phyloP scores from a whole-genome alignment of 2,888 invertebrate genomes.

The Saturnia japonica region DNA sequence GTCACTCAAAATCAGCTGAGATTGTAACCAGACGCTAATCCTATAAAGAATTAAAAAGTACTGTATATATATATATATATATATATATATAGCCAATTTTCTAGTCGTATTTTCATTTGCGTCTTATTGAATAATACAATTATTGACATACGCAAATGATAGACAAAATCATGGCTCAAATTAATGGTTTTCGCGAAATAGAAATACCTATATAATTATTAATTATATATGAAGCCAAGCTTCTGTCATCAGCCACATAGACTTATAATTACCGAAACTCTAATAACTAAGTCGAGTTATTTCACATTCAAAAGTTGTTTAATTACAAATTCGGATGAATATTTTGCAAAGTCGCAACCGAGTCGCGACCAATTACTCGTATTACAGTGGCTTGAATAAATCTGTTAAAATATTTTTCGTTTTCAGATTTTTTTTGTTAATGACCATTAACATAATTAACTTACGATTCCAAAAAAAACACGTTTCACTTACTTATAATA shows the following conservation, averaged over 20 bases:
- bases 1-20: no score
- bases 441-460: no score
- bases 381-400: conserved; percentile 18
- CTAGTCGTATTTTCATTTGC: neutral
- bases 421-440: no score
- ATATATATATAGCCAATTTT: neutral
- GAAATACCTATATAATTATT: conserved; percentile 19
- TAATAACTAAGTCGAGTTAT: conserved; percentile 28
- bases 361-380: conserved; percentile 14
- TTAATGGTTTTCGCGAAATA: conserved; percentile 5
- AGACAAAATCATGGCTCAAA: neutral
- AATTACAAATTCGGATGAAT: conserved; percentile 32
- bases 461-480: no score
- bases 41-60: no score
- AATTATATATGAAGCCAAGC: conserved; percentile 19
- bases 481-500: no score
- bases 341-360: conserved; percentile 22
- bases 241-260: conserved; percentile 26
- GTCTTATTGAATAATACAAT: neutral
- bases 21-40: no score
- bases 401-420: neutral
- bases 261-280: conserved; percentile 28
- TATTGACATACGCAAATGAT: neutral
- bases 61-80: neutral
- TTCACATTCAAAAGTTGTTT: conserved; percentile 30